Base-by-base conservation (phyloP, 2,888 invertebrate species). In the Subacronicta megacephala region DNA sequence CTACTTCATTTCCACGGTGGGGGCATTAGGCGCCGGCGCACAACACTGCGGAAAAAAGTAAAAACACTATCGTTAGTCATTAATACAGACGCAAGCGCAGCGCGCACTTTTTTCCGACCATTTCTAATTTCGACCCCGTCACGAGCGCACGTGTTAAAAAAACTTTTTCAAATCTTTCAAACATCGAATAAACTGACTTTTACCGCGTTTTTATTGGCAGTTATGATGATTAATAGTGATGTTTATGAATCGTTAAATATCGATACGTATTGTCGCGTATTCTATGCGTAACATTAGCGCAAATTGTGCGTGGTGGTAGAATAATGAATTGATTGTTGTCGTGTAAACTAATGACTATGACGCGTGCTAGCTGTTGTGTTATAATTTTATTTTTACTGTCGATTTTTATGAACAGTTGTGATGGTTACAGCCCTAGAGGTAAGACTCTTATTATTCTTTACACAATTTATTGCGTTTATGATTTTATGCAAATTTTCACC, bases 11-110 rank as follows among this genome's bases (percentile, higher is more conserved):
- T 90, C 84, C 89, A 87, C 90, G 87, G 93, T 90, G 93, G 93
- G 93, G 93, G 85, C 84, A 81, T 70, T 79, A 84, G 82, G 88
- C 91, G 89, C 88, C 86, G 84, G 84, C 81, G 81, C 78, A 79
- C 72, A 69, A 77, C 81, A 80, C 75, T 70, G 76, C 85, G 88
- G 87, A 92, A 93, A 93, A 93, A 92, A 92, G 90, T 89, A 90
- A 92, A 93, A 93, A 89, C 88, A 90, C 82, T 81, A 84, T 87
- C 83, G 85, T 86, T 85, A 89, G 88, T 89, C 90, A 89, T 89
- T 88, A 90, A 90, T 86, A 89, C 86, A 88, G 76, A 54, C 73
- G 84, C 83, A 83, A 81, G 80, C 81, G 85, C 84, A 82, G 72
- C 67, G 77, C 59, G 61, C 68, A 62, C 84, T 88, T 90, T 90